Percentiles rank a stretch among this genome's conserved stretches.
phyloP scores from a whole-genome alignment of 1,140 invertebrate genomes.

The Notospermus geniculatus region DNA sequence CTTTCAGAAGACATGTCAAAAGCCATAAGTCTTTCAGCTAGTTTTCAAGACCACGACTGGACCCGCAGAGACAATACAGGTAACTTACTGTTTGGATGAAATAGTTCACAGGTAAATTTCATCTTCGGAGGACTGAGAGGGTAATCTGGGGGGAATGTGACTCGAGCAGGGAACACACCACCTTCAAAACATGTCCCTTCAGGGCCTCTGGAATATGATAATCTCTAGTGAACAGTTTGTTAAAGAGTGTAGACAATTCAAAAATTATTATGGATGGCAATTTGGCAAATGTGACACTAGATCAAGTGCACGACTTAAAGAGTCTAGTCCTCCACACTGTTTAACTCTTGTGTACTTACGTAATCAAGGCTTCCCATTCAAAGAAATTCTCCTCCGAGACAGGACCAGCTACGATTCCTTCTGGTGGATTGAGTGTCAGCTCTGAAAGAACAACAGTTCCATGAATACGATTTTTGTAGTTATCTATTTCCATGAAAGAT shows the following conservation, averaged over 20 bases:
- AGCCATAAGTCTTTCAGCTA: background rate
- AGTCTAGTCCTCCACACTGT: too few relatives aligned
- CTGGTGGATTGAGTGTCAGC: constrained; percentile 94
- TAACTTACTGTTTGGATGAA: constrained; percentile 92
- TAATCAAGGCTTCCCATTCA: constrained; percentile 99
- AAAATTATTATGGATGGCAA: too few relatives aligned
- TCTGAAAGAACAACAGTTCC: constrained; percentile 68
- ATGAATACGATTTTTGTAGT: too few relatives aligned
- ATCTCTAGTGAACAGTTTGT: background rate
- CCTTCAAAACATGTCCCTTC: constrained; percentile 98
- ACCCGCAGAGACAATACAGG: constrained; percentile 11
- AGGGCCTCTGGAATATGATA: constrained; percentile 66
- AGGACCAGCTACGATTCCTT: constrained; percentile 84
- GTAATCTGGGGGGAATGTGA: constrained; percentile 95
- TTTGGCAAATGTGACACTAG: too few relatives aligned
- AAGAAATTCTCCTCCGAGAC: constrained; percentile 99
- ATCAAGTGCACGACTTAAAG: too few relatives aligned
- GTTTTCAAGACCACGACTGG: too few relatives aligned
- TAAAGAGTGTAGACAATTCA: too few relatives aligned
- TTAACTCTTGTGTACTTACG: constrained; percentile 62
- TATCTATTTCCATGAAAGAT: too few relatives aligned
- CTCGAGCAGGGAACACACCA: constrained; percentile 93
- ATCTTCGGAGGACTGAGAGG: constrained; percentile 98
- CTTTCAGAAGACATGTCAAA: too few relatives aligned
- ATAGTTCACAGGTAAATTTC: constrained; percentile 99